Conservation (phyloP, 2,113 vertebrate genomes). For the Athene cunicularia region DNA sequence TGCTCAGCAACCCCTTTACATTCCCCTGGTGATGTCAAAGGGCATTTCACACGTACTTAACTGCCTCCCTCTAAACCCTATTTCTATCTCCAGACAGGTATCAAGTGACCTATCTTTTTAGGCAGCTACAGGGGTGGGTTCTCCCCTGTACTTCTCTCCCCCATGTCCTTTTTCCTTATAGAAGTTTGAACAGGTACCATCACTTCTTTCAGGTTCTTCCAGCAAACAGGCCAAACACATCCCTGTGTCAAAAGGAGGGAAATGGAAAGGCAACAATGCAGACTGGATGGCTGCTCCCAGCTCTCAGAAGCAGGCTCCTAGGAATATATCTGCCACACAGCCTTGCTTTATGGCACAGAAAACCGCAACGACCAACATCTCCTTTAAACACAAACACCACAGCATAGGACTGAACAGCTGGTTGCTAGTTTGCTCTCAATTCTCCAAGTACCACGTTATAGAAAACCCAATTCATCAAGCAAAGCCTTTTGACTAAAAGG, state of each 20-base stretch:
- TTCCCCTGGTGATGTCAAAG: background rate
- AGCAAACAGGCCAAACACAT: background rate
- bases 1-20: background rate
- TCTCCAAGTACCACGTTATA: rapidly evolving
- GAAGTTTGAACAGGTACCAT: background rate
- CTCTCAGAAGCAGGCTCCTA: background rate
- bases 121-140: background rate
- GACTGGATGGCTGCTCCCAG: background rate
- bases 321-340: background rate
- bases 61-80: background rate
- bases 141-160: background rate
- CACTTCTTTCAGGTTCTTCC: background rate
- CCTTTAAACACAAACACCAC: background rate
- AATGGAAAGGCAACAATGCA: rapidly evolving
- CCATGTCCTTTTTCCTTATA: background rate
- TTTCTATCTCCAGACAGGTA: background rate
- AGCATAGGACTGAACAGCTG: background rate
- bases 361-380: background rate
- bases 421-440: background rate
- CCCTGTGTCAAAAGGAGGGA: background rate
- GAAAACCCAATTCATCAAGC: background rate
- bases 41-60: background rate
- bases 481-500: background rate
- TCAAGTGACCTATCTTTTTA: background rate
- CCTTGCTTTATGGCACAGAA: background rate